Evolutionary conservation across 2,113 vertebrate species (phyloP), one percentile per base, ranked within the genome.

Genomic region (Calidris pygmaea): DNA sequence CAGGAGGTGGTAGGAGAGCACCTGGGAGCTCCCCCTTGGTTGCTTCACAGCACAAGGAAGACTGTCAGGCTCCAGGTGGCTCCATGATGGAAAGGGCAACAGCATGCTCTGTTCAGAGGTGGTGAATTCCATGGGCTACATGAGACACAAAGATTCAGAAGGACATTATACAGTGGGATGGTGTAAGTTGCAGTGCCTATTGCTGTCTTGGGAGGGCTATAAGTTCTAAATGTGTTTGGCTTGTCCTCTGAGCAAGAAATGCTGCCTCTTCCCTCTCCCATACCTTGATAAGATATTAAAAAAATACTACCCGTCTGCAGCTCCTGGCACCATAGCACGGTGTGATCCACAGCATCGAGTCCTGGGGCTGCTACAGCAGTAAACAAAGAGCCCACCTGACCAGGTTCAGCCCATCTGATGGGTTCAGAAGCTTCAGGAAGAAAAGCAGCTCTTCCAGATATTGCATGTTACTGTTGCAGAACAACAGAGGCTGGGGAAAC

Each of bases 281-380:
- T 60, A 20, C 48, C 55, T 62, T 48, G 9, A 6, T 85, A 41
- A 68, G 70, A 22, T 70, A 32, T 7, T 18, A 66, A 55, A 55
- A 52, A 39, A 34, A 3, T 3, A 22, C 20, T 75, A 63, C 60
- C 60, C 56, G 32, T 59, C 9, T 34, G 39, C 27, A 75, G 70
- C 63, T 70, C 71, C 56, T 93, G 80, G 37, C 12, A 47, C 21
- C 9, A 18, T 43, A 66, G 68, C 34, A 17, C 12, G 18, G 45
- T 14, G 19, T 66, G 37, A 55, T 56, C 72, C 45, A 41, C 39
- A 68, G 19, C 24, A 41, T 19, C 0, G 0, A 32, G 41, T 78
- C 34, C 34, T 91, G 35, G 58, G 47, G 71, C 58, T 79, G 92
- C 60, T 81, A 5, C 50, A 62, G 80, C 29, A 53, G 55, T 37